A percentile compares a stretch with the other conserved stretches of the same genome.
Evolutionary conservation across 2,113 vertebrate genomes (phyloP).

Genomic region (Sturnus vulgaris): DNA sequence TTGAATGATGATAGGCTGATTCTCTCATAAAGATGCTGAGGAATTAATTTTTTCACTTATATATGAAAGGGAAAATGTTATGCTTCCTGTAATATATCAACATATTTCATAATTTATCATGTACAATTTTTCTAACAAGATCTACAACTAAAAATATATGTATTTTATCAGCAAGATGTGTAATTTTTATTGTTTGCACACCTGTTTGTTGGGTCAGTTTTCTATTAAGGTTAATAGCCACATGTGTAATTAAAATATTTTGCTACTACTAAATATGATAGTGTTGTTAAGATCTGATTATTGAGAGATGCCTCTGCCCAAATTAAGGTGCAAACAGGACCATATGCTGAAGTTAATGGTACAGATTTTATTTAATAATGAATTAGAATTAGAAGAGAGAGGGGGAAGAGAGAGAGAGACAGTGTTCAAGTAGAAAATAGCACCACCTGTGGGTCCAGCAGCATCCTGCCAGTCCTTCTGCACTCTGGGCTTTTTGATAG

Average conservation of each 20-base stretch:
- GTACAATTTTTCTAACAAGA: not conserved
- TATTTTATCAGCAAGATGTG: not conserved
- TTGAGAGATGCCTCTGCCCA: not conserved
- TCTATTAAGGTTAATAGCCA: not conserved
- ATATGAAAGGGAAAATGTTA: not conserved
- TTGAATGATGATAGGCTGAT: not conserved
- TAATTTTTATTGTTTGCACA: not conserved
- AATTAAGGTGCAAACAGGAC: not conserved
- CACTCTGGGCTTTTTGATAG: not conserved
- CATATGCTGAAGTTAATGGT: not conserved
- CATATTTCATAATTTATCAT: not conserved
- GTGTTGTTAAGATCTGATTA: not conserved
- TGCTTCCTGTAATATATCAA: not conserved
- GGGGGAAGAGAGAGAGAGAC: too few species aligned
- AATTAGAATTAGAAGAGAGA: not conserved
- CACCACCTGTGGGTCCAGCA: rapidly evolving
- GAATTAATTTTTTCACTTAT: not conserved
- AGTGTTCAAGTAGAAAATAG: not conserved
- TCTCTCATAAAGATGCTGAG: not conserved
- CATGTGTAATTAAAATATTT: not conserved
- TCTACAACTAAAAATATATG: not conserved
- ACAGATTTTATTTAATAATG: not conserved
- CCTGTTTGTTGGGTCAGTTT: not conserved
- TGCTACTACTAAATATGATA: not conserved
- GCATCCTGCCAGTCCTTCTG: not conserved